Base-by-base conservation (phyloP, 2,113 vertebrate species). In the Circaetus cinerascens region DNA sequence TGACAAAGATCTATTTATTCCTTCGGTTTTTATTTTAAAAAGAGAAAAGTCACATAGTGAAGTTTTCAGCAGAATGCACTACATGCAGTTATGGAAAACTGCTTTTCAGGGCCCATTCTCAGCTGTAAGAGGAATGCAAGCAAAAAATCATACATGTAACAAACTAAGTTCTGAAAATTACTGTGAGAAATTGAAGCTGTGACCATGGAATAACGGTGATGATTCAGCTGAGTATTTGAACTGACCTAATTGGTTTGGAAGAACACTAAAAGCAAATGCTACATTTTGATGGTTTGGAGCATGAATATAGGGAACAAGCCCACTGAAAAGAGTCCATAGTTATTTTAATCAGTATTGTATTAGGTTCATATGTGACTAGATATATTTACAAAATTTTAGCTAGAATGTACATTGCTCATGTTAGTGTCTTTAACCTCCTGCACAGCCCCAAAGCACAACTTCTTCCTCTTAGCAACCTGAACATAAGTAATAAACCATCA, bases 41-140 rank as follows among this genome's bases (percentile, higher is more conserved):
- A 13, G 11, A n/a, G 0, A 0, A 10, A 69, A 76, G 15, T 30
- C 11, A 36, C 46, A 38, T 4, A 1, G 1, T 8, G 13, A 67
- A 57, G 10, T 36, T 77, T 62, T 50, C 12, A 10, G 25, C 56
- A 56, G 34, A 82, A 57, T 6, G 27, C 43, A 23, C 27, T 15
- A 40, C 8, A 34, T 4, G 15, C 32, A 51, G 23, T n/a, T 71
- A 46, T 5, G 14, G 25, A 63, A 83, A 95, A 62, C 38, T 53
- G 22, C 64, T 84, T 79, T 66, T 34, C 66, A 62, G 55, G 15
- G 34, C 20, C 34, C 7, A 7, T 36, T 72, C 76, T 86, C 18
- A 63, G 25, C 38, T 57, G 21, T n/a, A 78, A 40, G 30, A 71
- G 18, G 40, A 74, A 62, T 3, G 21, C 23, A 18, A 57, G 40